Conservation (phyloP, 64 coral and sea anemone genomes). For the Porites australiensis region DNA sequence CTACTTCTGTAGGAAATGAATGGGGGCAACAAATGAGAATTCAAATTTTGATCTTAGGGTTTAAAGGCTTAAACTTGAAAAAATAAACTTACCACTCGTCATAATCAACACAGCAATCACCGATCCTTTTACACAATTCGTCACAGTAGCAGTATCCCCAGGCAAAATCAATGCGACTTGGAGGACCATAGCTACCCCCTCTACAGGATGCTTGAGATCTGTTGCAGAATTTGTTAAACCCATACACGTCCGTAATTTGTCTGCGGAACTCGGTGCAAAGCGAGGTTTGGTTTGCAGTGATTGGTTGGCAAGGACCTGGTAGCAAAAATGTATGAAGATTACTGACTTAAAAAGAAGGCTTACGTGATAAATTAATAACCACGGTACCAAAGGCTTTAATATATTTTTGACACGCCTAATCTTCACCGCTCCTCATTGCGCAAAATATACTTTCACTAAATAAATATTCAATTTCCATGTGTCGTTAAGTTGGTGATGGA, state of each 20-base stretch:
- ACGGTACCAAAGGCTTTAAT: too few relatives aligned
- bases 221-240: background rate
- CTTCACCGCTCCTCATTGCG: too few relatives aligned
- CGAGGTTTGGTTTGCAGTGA: background rate
- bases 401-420: too few relatives aligned
- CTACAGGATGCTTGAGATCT: background rate
- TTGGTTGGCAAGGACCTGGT: slow-evolving; percentile 18
- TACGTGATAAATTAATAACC: too few relatives aligned
- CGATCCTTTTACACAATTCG: background rate
- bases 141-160: slow-evolving; percentile 15
- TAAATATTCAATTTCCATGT: too few relatives aligned
- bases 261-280: background rate
- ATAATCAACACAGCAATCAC: background rate
- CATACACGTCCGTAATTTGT: background rate
- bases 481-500: too few relatives aligned
- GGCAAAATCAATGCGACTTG: background rate
- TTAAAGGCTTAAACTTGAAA: background rate
- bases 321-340: too few relatives aligned
- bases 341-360: too few relatives aligned
- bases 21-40: too few relatives aligned
- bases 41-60: too few relatives aligned
- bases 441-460: too few relatives aligned
- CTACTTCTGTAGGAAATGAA: too few relatives aligned
- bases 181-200: background rate
- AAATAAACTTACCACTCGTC: background rate